These are phyloP conservation scores for Schlechtendalia chinensis DNA, from an alignment of 1,140 invertebrate species.

Conservation along the genomic window DNA sequence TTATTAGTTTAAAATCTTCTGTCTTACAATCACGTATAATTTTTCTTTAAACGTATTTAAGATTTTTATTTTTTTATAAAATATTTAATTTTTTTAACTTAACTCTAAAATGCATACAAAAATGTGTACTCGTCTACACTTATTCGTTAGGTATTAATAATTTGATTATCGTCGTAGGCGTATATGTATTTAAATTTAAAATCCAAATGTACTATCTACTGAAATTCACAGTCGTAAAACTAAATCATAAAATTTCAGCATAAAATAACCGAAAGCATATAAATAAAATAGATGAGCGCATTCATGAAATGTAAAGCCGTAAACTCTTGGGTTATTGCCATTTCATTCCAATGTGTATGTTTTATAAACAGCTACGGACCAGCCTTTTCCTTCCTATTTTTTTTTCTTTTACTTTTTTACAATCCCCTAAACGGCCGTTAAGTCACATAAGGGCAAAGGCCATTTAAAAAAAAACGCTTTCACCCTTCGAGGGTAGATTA, in stretches of 20 bases:
- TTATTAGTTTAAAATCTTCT: no score
- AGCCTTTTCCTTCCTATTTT: slow-evolving; percentile 20
- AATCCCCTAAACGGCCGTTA: slow-evolving; percentile 49
- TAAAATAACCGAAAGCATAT: slow-evolving; percentile 27
- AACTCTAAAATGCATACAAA: no score
- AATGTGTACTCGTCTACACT: no score
- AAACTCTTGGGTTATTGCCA: slow-evolving; percentile 46
- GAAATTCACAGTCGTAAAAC: background rate
- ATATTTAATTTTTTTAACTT: no score
- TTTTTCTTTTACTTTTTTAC: slow-evolving; percentile 34
- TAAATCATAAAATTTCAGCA: background rate
- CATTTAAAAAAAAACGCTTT: slow-evolving; percentile 39
- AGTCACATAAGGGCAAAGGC: slow-evolving; percentile 43
- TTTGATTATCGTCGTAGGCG: no score
- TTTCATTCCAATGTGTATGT: slow-evolving; percentile 43
- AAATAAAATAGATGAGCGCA: slow-evolving; percentile 40
- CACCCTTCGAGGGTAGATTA: slow-evolving; percentile 41
- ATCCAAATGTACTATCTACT: background rate
- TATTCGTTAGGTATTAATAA: no score
- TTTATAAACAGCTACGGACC: slow-evolving; percentile 45
- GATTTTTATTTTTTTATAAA: no score
- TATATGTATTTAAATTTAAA: background rate
- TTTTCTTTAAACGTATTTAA: no score
- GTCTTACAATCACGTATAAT: no score
- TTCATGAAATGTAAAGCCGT: slow-evolving; percentile 46